Evolutionary conservation across 2,888 invertebrate species (phyloP).

Genomic region (Clusia tigrina): DNA sequence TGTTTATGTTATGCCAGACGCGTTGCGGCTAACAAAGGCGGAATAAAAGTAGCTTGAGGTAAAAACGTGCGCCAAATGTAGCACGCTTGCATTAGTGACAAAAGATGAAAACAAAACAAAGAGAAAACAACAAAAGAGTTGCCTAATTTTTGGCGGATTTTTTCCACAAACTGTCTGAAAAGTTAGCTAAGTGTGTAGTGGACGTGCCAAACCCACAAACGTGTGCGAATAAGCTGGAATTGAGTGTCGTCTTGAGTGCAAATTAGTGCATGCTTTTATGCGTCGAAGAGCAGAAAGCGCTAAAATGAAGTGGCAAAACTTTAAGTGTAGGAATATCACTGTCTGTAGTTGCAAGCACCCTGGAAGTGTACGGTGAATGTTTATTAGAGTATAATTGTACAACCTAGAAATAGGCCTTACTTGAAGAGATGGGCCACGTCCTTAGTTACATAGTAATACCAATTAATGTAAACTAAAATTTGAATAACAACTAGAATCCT

Average conservation of each 20-base stretch:
- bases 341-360: too few species aligned
- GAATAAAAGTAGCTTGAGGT: constrained; percentile 20
- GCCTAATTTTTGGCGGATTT: constrained; percentile 43
- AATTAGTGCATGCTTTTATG: background rate
- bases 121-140: constrained; percentile 23
- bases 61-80: background rate
- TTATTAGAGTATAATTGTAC: too few species aligned
- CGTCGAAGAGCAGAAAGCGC: background rate
- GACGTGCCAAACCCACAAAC: constrained; percentile 2
- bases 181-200: background rate
- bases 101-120: constrained; percentile 26
- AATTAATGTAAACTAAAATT: too few species aligned
- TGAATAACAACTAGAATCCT: too few species aligned
- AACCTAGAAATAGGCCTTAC: too few species aligned
- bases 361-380: too few species aligned
- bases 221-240: background rate
- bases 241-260: background rate
- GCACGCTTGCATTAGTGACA: constrained; percentile 19
- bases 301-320: background rate
- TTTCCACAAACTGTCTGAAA: background rate
- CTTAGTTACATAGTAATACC: too few species aligned
- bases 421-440: too few species aligned
- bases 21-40: constrained; percentile 31
- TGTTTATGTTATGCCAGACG: constrained; percentile 46
- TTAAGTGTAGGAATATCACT: too few species aligned